Base-by-base conservation (phyloP, 2,113 vertebrate genomes). In the Nibea albiflora region DNA sequence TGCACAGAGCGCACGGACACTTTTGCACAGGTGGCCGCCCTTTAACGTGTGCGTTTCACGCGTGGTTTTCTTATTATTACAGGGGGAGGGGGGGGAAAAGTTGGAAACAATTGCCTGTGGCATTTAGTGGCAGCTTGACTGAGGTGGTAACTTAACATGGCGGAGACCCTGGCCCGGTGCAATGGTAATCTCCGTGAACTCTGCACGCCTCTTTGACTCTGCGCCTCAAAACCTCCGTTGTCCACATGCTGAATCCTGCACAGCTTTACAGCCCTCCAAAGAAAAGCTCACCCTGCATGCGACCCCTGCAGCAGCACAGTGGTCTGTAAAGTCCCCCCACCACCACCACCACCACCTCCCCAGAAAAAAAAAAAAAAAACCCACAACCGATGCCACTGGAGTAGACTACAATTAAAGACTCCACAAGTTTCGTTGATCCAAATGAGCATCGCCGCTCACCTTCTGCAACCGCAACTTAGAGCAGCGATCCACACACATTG, bases 101-200 rank as follows among this genome's bases (percentile, higher is more conserved):
- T 93, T 93, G 49, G 22, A 9, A 82, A 82, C 28, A 80, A 78
- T 80, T n/a, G 49, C 63, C 35, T 15, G 67, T 31, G 66, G 65
- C 57, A 49, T 52, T 52, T 24, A 50, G 62, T 72, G 52, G 77
- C 54, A 60, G 60, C 74, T 70, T 77, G 79, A 78, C 63, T 85
- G 67, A 72, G 63, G 26, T 60, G 84, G 67, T 72, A 85, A 75
- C 19, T 67, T 67, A 91, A 92, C 90, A 93, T 93, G 91, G 91
- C 92, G 91, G 90, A 89, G 76, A 68, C 28, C 73, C 68, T 62
- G 76, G 56, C 67, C 35, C 82, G 68, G 73, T 57, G 83, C 78
- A 58, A 62, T 46, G 69, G 69, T 11, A 64, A 84, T 49, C 64
- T 66, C 68, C 54, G 73, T 89, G 69, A 92, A 90, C 88, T 88